Base-by-base conservation (phyloP, 2,797 vertebrate genomes). In the Melopsittacus undulatus region DNA sequence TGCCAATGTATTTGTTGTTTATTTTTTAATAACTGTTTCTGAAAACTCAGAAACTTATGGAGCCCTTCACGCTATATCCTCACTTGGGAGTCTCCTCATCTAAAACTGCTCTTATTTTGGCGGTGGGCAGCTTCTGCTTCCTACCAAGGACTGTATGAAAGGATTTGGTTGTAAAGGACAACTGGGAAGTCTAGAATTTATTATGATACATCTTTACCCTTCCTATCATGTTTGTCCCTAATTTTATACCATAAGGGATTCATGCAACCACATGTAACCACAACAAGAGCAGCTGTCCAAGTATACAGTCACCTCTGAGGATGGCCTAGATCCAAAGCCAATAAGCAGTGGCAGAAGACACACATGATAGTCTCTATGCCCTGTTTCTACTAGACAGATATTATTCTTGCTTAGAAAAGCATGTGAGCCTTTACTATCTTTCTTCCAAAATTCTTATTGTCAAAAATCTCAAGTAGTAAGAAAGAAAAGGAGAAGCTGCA, bases 261-360 rank as follows among this genome's bases (percentile, higher is more conserved):
- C 83, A 84, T 42, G 64, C 40, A 73, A 36, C 61, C 69, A 70
- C 0, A 2, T n/a, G 63, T 46, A 91, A 87, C 83, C 88, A 90
- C 88, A 85, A 69, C 30, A 76, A 73, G 81, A 89, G 66, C 96
- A 95, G 88, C 81, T 95, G 92, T 56, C 56, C 66, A 57, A 86
- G 68, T 68, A 26, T 51, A 61, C 27, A 74, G 72, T 90, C 61
- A 88, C 70, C 63, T 88, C 84, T 1, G 18, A 63, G 73, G 87
- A 85, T 21, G 42, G 59, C 68, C 78, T 62, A 45, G 72, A 89
- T 85, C 68, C 88, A 87, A 89, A 70, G 14, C 34, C 38, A 89
- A 57, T 64, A 61, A 75, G 38, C 45, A 52, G 75, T 77, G 52
- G 83, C 61, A 85, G 91, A 77, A 57, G 38, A 85, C 66, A 73